Conservation (phyloP, 2,113 vertebrate species). For the Rhipidura dahli region DNA sequence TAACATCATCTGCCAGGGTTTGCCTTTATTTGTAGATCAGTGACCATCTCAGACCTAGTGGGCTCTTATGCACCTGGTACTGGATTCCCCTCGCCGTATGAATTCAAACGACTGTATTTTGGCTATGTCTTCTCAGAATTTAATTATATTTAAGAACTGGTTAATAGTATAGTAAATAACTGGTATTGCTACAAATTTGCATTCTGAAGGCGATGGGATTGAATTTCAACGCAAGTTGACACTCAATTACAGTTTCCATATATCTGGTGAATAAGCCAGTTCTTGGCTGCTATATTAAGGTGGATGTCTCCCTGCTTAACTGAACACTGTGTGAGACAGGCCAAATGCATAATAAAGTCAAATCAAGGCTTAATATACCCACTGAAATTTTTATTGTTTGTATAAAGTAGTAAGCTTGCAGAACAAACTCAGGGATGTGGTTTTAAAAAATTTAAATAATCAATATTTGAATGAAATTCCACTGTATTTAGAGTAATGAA, state of each 20-base stretch:
- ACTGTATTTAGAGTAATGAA: slow-evolving; percentile 36
- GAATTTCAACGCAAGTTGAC: slow-evolving; percentile 74
- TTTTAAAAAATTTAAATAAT: background rate
- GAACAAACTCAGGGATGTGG: slow-evolving; percentile 17
- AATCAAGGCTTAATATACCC: slow-evolving; percentile 45
- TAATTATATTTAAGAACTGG: slow-evolving; percentile 74
- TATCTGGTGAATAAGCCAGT: slow-evolving; percentile 65
- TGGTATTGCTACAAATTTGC: slow-evolving; percentile 67
- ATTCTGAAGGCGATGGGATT: slow-evolving; percentile 69
- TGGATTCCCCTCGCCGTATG: background rate
- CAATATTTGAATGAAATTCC: slow-evolving; percentile 37
- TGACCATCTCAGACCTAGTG: background rate
- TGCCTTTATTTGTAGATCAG: background rate
- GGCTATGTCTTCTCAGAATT: slow-evolving; percentile 62
- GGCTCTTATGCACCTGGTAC: background rate
- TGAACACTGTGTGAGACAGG: slow-evolving; percentile 30
- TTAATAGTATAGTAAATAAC: slow-evolving; percentile 75
- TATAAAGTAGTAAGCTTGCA: slow-evolving; percentile 20
- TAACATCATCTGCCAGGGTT: background rate
- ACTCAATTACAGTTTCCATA: slow-evolving; percentile 77
- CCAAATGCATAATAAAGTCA: slow-evolving; percentile 54
- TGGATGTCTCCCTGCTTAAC: slow-evolving; percentile 49
- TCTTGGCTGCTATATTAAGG: slow-evolving; percentile 38
- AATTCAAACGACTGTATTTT: slow-evolving; percentile 51
- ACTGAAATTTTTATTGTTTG: slow-evolving; percentile 28